phyloP scores from a whole-genome alignment of 2,888 invertebrate species.

The Melanostoma scalare region DNA sequence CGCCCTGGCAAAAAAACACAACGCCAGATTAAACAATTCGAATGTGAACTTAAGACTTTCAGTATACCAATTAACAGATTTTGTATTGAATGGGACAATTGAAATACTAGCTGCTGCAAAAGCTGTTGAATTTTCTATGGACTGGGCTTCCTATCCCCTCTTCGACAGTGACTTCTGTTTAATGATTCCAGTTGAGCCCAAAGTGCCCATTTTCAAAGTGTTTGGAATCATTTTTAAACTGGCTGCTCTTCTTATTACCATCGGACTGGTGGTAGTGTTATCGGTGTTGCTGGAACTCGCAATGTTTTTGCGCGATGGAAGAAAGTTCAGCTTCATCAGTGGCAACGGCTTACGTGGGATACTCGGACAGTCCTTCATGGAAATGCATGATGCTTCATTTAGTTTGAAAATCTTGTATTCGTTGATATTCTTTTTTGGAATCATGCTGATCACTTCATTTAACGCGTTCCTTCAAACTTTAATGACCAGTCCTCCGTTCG shows the following conservation, averaged over 20 bases:
- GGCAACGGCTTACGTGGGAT: no score
- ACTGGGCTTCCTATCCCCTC: conserved; percentile 75
- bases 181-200: conserved; percentile 77
- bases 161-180: conserved; percentile 76
- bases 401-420: no score
- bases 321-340: conserved; percentile 25
- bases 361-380: no score
- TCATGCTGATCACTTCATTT: no score
- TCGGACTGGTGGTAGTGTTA: no score
- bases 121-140: conserved; percentile 66
- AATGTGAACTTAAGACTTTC: conserved; percentile 65
- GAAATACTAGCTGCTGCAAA: conserved; percentile 76
- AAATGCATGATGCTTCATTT: no score
- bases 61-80: conserved; percentile 66
- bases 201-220: conserved; percentile 66
- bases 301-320: conserved; percentile 69
- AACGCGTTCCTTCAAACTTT: no score
- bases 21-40: background rate
- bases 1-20: conserved; percentile 76
- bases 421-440: no score
- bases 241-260: conserved; percentile 65
- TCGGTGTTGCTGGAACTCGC: no score
- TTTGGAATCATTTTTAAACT: conserved; percentile 76
- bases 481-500: no score
- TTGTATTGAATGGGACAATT: conserved; percentile 75